These are phyloP conservation scores for Acanthosepion esculentum DNA, from an alignment of 2,888 invertebrate species.

Conservation along the genomic window DNA sequence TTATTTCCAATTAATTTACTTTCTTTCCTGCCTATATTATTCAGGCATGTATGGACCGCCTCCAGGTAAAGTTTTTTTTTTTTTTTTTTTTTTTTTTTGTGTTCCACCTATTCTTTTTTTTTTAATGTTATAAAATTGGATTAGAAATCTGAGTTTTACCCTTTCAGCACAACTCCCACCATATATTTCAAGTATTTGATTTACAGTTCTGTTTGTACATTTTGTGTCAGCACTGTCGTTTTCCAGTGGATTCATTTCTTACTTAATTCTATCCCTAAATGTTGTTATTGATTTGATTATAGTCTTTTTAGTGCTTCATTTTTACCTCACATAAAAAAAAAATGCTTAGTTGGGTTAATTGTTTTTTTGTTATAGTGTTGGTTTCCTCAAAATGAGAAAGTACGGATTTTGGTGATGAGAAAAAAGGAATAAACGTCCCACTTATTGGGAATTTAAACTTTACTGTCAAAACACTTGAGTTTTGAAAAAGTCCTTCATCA, in stretches of 20 bases:
- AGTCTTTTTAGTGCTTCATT: background rate
- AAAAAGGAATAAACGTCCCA: too few species aligned
- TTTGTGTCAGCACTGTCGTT: background rate
- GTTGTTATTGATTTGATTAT: too few species aligned
- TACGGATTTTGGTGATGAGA: too few species aligned
- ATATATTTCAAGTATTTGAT: too few species aligned
- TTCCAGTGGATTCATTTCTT: background rate
- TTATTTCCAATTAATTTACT: background rate
- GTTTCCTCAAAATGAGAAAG: too few species aligned
- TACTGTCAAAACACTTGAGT: too few species aligned
- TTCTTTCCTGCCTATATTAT: background rate
- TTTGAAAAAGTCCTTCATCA: too few species aligned
- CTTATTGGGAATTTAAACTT: too few species aligned
- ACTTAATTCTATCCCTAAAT: background rate
- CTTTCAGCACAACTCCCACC: background rate
- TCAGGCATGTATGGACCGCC: slow-evolving; percentile 3
- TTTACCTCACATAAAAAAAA: too few species aligned
- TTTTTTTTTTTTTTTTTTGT: too few species aligned
- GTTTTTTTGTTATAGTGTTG: background rate
- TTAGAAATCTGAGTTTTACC: background rate
- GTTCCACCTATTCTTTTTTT: too few species aligned
- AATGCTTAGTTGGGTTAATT: background rate
- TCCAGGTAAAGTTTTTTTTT: background rate
- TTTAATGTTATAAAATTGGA: background rate
- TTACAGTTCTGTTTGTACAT: background rate